These are phyloP conservation scores for Sarcophaga bullata DNA, from an alignment of 1,140 invertebrate species.

Conservation along the genomic window DNA sequence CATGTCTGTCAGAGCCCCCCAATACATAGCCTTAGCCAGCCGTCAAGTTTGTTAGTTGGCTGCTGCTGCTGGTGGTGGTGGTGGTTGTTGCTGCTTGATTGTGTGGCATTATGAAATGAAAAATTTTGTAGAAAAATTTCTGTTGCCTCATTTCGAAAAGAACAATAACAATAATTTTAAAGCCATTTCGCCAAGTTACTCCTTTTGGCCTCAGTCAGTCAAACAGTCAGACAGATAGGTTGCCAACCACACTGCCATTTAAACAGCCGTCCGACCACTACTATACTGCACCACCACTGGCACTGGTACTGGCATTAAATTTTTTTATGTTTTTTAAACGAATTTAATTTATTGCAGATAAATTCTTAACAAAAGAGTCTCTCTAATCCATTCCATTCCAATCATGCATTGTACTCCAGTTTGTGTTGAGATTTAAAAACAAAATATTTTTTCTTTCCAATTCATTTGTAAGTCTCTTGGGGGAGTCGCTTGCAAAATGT, in stretches of 20 bases:
- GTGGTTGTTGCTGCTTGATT: too few relatives aligned
- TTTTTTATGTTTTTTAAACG: not conserved
- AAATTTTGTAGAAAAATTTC: too few relatives aligned
- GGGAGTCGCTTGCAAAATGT: not conserved
- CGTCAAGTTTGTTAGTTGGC: too few relatives aligned
- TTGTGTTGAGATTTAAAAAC: not conserved
- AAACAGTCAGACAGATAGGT: not conserved
- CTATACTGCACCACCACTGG: too few relatives aligned
- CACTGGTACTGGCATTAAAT: too few relatives aligned
- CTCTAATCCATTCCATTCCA: not conserved
- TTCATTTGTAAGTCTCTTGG: not conserved
- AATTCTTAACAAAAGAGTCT: conserved; percentile 5
- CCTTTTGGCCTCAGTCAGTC: not conserved
- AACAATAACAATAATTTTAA: not conserved
- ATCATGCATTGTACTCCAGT: not conserved
- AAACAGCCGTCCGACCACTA: too few relatives aligned
- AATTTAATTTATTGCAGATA: conserved; percentile 35
- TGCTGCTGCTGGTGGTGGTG: too few relatives aligned
- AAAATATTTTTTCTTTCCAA: not conserved
- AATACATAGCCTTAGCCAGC: too few relatives aligned
- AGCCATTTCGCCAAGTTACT: not conserved
- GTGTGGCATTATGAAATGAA: too few relatives aligned
- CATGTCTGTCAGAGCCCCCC: too few relatives aligned
- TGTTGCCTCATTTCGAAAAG: too few relatives aligned
- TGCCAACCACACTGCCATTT: not conserved